Evolutionary conservation across 1,140 invertebrate genomes (phyloP).

Genomic region (Drosophila albomicans): DNA sequence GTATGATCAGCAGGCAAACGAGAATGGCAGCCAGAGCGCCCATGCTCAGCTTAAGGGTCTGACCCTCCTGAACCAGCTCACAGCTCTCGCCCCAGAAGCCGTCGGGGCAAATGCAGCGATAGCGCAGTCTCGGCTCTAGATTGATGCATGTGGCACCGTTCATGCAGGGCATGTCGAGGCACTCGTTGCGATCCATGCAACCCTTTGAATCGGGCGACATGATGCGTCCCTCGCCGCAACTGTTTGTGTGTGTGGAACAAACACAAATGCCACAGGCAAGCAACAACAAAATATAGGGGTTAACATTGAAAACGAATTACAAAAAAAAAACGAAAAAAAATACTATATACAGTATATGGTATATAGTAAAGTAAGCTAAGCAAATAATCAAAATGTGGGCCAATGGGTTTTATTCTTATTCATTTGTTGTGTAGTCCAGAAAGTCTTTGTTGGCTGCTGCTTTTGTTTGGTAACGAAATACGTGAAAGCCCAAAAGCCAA

Average conservation of each 20-base stretch:
- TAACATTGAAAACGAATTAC: conserved; percentile 5
- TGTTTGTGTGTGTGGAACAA: conserved; percentile 73
- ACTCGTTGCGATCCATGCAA: conserved; percentile 97
- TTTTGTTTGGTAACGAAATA: conserved; percentile 22
- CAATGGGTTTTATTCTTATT: conserved; percentile 13
- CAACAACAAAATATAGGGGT: not conserved
- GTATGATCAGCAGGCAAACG: conserved; percentile 96
- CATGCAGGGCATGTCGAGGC: conserved; percentile 95
- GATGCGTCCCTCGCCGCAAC: conserved; percentile 95
- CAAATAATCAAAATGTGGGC: conserved; percentile 19
- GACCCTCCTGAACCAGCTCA: conserved; percentile 95
- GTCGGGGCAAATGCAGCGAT: conserved; percentile 93
- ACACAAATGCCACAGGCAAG: not conserved
- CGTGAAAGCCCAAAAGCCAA: conserved; percentile 25
- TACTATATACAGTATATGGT: not conserved
- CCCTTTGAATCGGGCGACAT: conserved; percentile 94
- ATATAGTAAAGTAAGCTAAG: not conserved
- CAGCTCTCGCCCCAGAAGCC: conserved; percentile 98
- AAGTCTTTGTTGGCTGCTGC: conserved; percentile 14
- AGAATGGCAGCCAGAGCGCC: conserved; percentile 96
- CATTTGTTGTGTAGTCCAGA: conserved; percentile 2
- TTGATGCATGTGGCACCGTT: conserved; percentile 96
- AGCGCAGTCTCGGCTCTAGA: conserved; percentile 93
- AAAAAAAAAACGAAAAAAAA: not conserved
- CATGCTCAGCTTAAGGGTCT: conserved; percentile 96